A percentile compares a stretch with the other conserved stretches of the same genome.
Evolutionary conservation across 2,888 invertebrate species (phyloP).

Genomic region (Melitaea athalia): DNA sequence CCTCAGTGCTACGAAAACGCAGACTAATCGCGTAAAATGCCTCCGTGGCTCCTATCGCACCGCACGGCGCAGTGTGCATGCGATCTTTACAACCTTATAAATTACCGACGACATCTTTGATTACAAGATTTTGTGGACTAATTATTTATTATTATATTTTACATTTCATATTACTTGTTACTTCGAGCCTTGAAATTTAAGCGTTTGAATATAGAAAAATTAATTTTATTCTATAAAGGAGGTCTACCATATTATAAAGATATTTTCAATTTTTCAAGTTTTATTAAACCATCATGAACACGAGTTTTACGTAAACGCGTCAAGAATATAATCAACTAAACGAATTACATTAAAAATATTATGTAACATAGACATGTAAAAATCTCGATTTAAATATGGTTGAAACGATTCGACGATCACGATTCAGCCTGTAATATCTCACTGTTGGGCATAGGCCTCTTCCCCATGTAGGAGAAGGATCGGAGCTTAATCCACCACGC

Average conservation of each 20-base stretch:
- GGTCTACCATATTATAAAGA: no score
- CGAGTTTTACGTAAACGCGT: no score
- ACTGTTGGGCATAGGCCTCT: no score
- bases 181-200: background rate
- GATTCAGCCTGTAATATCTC: no score
- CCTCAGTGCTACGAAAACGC: constrained; percentile 14
- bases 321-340: no score
- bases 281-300: no score
- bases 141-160: background rate
- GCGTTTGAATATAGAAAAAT: no score
- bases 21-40: constrained; percentile 31
- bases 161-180: background rate
- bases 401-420: no score
- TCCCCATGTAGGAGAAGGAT: no score
- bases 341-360: background rate
- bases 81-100: constrained; percentile 14
- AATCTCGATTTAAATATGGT: background rate
- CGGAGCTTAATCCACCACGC: no score
- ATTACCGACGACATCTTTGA: constrained; percentile 10
- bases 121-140: background rate
- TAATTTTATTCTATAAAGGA: no score
- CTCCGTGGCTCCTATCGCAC: constrained; percentile 21
- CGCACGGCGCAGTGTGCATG: constrained; percentile 13
- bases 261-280: no score
- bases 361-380: background rate